phyloP scores from a whole-genome alignment of 2,888 invertebrate genomes.

The Orchesella flavescens region DNA sequence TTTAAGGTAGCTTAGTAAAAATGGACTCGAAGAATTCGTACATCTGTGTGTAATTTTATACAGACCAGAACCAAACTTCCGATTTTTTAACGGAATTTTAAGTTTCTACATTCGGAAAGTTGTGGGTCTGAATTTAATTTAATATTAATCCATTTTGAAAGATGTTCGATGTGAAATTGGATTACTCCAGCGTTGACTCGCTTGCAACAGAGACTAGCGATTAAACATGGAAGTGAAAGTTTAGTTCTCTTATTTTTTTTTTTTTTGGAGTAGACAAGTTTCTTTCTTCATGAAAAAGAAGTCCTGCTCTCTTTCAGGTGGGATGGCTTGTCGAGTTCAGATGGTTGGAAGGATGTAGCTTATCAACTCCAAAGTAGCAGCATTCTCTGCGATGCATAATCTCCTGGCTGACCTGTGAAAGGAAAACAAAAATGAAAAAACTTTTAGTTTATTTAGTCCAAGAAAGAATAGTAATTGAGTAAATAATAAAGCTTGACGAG shows the following conservation, averaged over 20 bases:
- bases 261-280: conserved; percentile 38
- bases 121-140: too few species aligned
- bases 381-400: conserved; percentile 64
- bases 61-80: too few species aligned
- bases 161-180: not conserved
- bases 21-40: too few species aligned
- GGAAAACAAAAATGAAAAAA: not conserved
- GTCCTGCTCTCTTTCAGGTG: conserved; percentile 49
- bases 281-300: conserved; percentile 53
- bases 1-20: too few species aligned
- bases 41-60: too few species aligned
- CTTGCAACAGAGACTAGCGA: not conserved
- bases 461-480: too few species aligned
- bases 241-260: not conserved
- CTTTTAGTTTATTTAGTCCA: not conserved
- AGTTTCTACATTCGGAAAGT: too few species aligned
- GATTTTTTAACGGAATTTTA: too few species aligned
- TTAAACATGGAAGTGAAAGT: not conserved
- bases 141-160: too few species aligned
- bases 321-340: conserved; percentile 1
- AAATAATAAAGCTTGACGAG: too few species aligned
- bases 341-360: conserved; percentile 22
- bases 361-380: conserved; percentile 65
- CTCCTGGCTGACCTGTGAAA: conserved; percentile 53
- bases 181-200: not conserved